Conservation (phyloP, 2,113 vertebrate species). For the Osmerus mordax region DNA sequence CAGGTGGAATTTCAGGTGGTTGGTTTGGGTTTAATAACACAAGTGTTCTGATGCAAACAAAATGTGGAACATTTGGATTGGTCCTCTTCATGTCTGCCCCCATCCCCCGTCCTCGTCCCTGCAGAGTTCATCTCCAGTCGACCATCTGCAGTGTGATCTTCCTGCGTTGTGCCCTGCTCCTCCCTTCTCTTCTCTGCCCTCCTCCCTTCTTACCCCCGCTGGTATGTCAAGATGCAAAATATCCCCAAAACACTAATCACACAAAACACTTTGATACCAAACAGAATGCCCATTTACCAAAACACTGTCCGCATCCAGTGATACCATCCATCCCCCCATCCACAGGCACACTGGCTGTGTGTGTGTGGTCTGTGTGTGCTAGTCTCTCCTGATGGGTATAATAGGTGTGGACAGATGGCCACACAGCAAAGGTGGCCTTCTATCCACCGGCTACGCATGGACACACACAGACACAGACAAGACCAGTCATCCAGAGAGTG, state of each 20-base stretch:
- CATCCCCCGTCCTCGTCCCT: conserved; percentile 69
- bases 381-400: conserved; percentile 59
- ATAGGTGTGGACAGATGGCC: conserved; percentile 61
- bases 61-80: neutral
- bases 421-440: conserved; percentile 34
- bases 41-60: neutral
- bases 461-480: conserved; percentile 20
- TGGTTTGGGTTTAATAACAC: no score
- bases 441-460: conserved; percentile 16
- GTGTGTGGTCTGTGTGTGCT: conserved; percentile 10
- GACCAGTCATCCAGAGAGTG: conserved; percentile 1
- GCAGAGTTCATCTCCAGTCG: conserved; percentile 82
- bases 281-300: conserved; percentile 7
- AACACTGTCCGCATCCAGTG: conserved; percentile 1
- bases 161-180: conserved; percentile 37
- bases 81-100: conserved; percentile 55
- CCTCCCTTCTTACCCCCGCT: conserved; percentile 23
- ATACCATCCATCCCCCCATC: neutral
- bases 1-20: no score
- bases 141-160: conserved; percentile 77
- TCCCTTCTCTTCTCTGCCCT: conserved; percentile 22
- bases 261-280: conserved; percentile 5
- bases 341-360: neutral
- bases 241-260: conserved; percentile 28
- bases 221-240: conserved; percentile 37